Conservation (phyloP, 2,797 vertebrate species). For the Delichon dasypus region DNA sequence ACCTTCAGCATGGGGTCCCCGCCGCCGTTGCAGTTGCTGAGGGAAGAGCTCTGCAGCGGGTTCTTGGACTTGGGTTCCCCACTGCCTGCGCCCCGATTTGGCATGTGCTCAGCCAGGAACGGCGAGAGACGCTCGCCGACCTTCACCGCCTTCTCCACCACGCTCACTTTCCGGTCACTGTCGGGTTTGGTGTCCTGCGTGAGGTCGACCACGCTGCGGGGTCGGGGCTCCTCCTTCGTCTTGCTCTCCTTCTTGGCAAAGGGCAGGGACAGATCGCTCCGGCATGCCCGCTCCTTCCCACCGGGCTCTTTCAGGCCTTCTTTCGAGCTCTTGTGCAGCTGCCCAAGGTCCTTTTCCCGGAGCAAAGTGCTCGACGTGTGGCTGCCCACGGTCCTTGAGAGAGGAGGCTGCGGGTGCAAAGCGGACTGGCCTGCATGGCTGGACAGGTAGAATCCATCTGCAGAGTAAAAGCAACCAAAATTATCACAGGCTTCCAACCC, state of each 20-base stretch:
- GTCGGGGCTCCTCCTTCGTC: conserved; percentile 81
- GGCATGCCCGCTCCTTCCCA: conserved; percentile 75
- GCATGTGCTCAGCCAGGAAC: conserved; percentile 73
- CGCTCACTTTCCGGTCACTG: conserved; percentile 72
- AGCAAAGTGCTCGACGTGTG: conserved; percentile 76
- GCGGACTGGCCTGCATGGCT: conserved; percentile 76
- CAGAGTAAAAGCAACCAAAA: neutral
- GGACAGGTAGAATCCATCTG: conserved; percentile 92
- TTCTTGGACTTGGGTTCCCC: conserved; percentile 80
- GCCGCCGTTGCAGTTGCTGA: conserved; percentile 73
- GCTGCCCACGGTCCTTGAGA: conserved; percentile 73
- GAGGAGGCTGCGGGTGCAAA: conserved; percentile 81
- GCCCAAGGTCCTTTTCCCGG: conserved; percentile 78
- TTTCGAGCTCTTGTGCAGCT: conserved; percentile 79
- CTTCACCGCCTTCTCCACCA: conserved; percentile 70
- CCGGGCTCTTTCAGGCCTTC: conserved; percentile 78
- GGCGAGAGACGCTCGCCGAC: conserved; percentile 71
- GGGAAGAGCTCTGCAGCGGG: conserved; percentile 69
- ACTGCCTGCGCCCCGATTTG: conserved; percentile 23
- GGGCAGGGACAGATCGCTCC: conserved; percentile 73
- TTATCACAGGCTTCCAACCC: neutral
- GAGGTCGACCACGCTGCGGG: conserved; percentile 88
- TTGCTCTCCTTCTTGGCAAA: conserved; percentile 81
- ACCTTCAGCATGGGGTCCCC: conserved; percentile 69
- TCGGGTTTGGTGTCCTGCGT: conserved; percentile 83